Evolutionary conservation across 2,888 invertebrate species (phyloP), one percentile per base, ranked within the genome.

Genomic region (Poecilobothrus nobilitatus): DNA sequence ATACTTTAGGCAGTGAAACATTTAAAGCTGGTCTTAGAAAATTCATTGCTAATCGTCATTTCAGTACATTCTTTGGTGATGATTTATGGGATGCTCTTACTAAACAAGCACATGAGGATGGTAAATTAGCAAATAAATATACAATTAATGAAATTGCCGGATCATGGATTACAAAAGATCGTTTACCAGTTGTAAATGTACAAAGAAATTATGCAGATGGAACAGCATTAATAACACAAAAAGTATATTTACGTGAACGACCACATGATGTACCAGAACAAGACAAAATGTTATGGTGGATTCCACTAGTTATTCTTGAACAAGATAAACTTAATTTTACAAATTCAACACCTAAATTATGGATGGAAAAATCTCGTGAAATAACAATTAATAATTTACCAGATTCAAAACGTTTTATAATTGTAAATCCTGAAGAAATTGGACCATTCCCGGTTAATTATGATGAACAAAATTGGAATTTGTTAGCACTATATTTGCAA

Each of bases 381-480:
- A 76, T 87, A 1, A 83, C 79, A 10, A 74, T 91, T 0, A 76
- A 76, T 0, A 81, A 86, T 69, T 80, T 89, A 74, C 87, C 89
- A 0, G 78, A 76, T 0, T 81, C 83, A 33, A 83, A 89, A 66
- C 79, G 87, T 67, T 92, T 92, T 76, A 85, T 93, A 66, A 89
- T 94, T 68, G 84, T 92, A 0, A 94, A 93, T 80, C 90, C 91
- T 7, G 92, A 92, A 76, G 92, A 93, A 83, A 92, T 92, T 71
- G 92, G 90, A 1, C 91, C 92, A 62, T 92, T 88, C 81, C 90
- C 91, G 5, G 93, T 94, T 0, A 92, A 92, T 77, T 94, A 94
- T 76, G 93, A 93, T 75, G 78, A 82, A 8, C 82, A 84, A 62
- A 93, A 92, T 77, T 94, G 93, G 93, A 86, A 88, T 71, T 84